Conservation (phyloP, 2,113 vertebrate genomes). For the Oreochromis spilurus region DNA sequence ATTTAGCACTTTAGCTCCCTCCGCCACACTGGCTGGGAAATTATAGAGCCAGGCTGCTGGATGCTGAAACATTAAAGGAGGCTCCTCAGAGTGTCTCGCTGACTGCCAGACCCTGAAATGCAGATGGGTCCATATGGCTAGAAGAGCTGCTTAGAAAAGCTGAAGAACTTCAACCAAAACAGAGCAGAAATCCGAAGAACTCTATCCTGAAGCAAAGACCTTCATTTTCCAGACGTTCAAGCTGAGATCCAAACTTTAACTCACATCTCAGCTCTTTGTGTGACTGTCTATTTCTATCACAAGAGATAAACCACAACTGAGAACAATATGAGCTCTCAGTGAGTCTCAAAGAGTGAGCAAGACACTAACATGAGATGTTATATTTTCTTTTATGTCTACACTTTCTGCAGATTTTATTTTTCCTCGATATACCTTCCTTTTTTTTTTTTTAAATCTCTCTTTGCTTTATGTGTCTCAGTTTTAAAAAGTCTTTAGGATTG, state of each 20-base stretch:
- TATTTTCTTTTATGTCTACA: neutral
- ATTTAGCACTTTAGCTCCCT: constrained; percentile 66
- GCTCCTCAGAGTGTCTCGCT: constrained; percentile 7
- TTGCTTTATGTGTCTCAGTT: neutral
- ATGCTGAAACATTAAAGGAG: constrained; percentile 53
- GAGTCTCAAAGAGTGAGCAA: neutral
- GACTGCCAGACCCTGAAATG: constrained; percentile 36
- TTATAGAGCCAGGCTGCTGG: constrained; percentile 36
- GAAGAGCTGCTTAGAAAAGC: constrained; percentile 13
- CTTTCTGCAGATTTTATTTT: neutral
- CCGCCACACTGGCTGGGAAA: constrained; percentile 46
- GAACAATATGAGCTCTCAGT: neutral
- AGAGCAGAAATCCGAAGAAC: neutral
- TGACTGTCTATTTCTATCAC: neutral
- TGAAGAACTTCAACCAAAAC: neutral
- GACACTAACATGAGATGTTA: neutral
- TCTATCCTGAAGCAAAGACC: neutral
- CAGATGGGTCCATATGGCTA: constrained; percentile 56
- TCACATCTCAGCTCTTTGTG: neutral
- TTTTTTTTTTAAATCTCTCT: neutral
- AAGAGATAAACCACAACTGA: neutral
- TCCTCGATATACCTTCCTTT: neutral
- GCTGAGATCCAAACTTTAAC: neutral
- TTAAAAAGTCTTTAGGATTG: neutral
- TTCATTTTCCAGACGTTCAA: neutral